phyloP scores from a whole-genome alignment of 2,797 vertebrate species.

The Pseudomugil tenellus region DNA sequence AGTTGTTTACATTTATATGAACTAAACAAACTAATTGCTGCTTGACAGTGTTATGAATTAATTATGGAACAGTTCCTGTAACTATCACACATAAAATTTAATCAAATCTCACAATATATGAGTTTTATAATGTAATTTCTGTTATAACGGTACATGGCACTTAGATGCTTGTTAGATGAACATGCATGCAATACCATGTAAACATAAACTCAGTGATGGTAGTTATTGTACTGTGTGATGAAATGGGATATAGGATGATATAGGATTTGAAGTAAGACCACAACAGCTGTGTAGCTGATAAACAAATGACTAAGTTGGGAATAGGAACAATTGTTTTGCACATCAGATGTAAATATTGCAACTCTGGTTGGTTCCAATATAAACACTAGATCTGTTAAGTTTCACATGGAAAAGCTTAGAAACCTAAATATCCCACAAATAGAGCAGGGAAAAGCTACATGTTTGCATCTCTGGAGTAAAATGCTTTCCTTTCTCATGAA shows the following conservation, averaged over 20 bases:
- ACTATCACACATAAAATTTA: neutral
- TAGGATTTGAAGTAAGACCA: neutral
- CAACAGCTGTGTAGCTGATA: neutral
- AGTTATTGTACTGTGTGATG: neutral
- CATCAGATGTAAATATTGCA: conserved; percentile 8
- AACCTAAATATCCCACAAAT: conserved; percentile 3
- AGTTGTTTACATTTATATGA: neutral
- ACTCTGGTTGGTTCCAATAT: neutral
- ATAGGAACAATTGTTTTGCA: neutral
- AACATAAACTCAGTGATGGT: neutral
- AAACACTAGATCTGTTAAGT: neutral
- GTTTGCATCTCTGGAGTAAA: conserved; percentile 4
- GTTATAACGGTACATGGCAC: neutral
- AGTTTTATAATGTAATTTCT: neutral
- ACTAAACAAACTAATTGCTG: neutral
- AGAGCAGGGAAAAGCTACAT: neutral
- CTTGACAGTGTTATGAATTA: neutral
- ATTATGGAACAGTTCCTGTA: neutral
- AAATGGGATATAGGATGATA: conserved; percentile 3
- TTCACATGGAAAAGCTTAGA: neutral
- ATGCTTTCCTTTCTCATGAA: conserved; percentile 16
- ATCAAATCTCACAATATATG: neutral
- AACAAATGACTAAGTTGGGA: neutral
- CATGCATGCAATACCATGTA: neutral
- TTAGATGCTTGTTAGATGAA: neutral